Conservation (phyloP, 2,888 invertebrate species). For the Nemoura dubitans region DNA sequence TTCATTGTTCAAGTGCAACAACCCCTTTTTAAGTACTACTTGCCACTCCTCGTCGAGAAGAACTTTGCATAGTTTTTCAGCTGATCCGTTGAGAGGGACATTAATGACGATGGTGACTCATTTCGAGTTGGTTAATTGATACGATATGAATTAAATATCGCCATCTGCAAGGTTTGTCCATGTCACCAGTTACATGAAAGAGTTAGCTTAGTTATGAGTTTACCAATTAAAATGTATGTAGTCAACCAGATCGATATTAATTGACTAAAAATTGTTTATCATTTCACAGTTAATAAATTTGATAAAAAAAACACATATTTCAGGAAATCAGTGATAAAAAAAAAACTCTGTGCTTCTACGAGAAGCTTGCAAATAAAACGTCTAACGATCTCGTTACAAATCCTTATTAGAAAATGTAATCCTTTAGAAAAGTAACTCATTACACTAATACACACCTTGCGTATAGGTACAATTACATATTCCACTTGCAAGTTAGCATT, state of each 20-base stretch:
- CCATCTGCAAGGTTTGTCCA: background rate
- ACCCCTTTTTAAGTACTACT: slow-evolving; percentile 9
- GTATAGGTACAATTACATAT: slow-evolving; percentile 2
- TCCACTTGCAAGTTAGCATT: background rate
- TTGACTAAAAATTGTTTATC: too few species aligned
- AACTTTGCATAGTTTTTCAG: background rate
- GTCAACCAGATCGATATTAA: too few species aligned
- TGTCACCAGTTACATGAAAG: background rate
- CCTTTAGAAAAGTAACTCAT: background rate
- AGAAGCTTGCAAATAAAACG: background rate
- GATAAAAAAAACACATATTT: too few species aligned
- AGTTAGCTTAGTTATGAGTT: background rate
- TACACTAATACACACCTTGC: slow-evolving; percentile 7
- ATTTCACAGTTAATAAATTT: too few species aligned
- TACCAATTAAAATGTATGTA: too few species aligned
- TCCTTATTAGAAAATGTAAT: background rate
- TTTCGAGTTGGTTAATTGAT: background rate
- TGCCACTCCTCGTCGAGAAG: background rate
- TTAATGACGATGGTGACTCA: background rate
- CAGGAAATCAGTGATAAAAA: background rate
- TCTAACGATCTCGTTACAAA: background rate
- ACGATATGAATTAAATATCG: background rate
- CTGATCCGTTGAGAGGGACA: background rate
- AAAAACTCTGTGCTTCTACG: background rate
- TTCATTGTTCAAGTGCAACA: slow-evolving; percentile 7